Percentiles rank a stretch among this genome's conserved stretches.
Conservation (phyloP, 2,797 vertebrate genomes). For the Tolypeutes matacus region DNA sequence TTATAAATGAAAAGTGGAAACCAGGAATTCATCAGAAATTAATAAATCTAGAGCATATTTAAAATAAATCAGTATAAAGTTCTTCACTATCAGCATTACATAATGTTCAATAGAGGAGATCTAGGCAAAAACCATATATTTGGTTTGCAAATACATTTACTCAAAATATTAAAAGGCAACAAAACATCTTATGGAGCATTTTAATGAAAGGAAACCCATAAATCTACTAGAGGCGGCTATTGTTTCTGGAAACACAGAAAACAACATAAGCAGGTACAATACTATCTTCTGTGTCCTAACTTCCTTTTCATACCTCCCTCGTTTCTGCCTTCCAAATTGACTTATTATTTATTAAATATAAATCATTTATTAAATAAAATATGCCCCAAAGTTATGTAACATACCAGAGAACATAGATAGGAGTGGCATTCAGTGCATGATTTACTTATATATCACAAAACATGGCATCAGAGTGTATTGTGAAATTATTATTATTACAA, state of each 20-base stretch:
- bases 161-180: background rate
- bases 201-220: background rate
- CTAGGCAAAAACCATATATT: background rate
- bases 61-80: background rate
- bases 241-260: constrained; percentile 69
- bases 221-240: constrained; percentile 56
- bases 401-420: constrained; percentile 59
- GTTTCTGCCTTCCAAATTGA: constrained; percentile 9
- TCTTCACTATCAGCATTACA: background rate
- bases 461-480: constrained; percentile 72
- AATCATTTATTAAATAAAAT: constrained; percentile 40
- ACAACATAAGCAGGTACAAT: background rate
- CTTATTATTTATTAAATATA: constrained; percentile 12
- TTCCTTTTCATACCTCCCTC: background rate
- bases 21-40: background rate
- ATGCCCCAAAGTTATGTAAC: background rate
- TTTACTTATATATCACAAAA: constrained; percentile 81
- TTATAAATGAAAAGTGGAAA: constrained; percentile 19
- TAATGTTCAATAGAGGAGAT: background rate
- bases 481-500: constrained; percentile 75
- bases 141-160: constrained; percentile 11
- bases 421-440: constrained; percentile 41
- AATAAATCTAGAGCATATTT: background rate
- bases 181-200: constrained; percentile 33
- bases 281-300: background rate